phyloP scores from a whole-genome alignment of 2,888 invertebrate genomes.

The Hermaeophaga mercurialis region DNA sequence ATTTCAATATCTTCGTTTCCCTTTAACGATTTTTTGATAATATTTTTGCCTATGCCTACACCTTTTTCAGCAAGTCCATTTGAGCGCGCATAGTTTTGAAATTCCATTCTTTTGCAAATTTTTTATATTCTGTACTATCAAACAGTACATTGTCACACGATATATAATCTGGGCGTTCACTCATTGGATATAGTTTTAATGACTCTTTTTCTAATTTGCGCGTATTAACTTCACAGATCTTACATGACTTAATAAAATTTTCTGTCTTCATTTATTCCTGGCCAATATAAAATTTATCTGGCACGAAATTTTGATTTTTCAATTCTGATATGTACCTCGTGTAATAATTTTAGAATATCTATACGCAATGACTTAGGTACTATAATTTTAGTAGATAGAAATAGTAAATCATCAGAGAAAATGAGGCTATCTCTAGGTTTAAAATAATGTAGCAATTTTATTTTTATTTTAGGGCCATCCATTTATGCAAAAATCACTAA shows the following conservation, averaged over 20 bases:
- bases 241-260: neutral
- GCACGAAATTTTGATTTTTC: too few relatives aligned
- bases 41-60: too few relatives aligned
- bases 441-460: neutral
- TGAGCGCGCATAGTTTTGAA: conserved; percentile 27
- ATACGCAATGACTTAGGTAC: neutral
- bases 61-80: conserved; percentile 31
- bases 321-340: too few relatives aligned
- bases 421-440: neutral
- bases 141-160: too few relatives aligned
- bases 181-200: too few relatives aligned
- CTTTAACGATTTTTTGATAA: too few relatives aligned
- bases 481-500: neutral
- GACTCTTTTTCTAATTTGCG: too few relatives aligned
- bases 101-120: conserved; percentile 30
- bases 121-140: too few relatives aligned
- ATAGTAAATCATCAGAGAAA: too few relatives aligned
- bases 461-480: neutral
- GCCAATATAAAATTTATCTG: too few relatives aligned
- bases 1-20: conserved; percentile 22
- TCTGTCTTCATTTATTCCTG: too few relatives aligned
- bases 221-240: neutral
- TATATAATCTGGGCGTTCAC: too few relatives aligned
- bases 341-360: neutral
- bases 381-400: neutral